Evolutionary conservation across 2,888 invertebrate genomes (phyloP).

Genomic region (Scaptomyza tumidula): DNA sequence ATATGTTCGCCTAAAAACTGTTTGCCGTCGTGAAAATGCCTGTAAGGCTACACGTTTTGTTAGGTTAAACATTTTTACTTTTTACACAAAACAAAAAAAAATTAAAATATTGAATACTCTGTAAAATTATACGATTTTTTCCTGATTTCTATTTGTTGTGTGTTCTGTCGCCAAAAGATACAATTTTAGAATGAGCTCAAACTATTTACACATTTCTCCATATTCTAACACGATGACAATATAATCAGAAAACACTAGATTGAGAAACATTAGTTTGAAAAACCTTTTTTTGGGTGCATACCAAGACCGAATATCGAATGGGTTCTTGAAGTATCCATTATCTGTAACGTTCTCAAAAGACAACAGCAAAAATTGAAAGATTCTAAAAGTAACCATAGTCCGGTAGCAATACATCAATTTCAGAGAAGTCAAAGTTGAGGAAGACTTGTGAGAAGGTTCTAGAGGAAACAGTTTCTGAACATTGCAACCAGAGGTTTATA

Average conservation of each 20-base stretch:
- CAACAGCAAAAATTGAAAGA: too few relatives aligned
- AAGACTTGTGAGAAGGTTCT: too few relatives aligned
- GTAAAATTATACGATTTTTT: slow-evolving; percentile 38
- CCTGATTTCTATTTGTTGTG: slow-evolving; percentile 55
- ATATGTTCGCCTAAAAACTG: slow-evolving; percentile 25
- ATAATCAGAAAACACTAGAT: slow-evolving; percentile 29
- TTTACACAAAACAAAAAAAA: slow-evolving; percentile 26
- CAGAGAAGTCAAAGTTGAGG: too few relatives aligned
- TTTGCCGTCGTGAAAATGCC: slow-evolving; percentile 2
- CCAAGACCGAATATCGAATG: too few relatives aligned
- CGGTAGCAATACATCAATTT: too few relatives aligned
- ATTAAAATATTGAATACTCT: slow-evolving; percentile 4
- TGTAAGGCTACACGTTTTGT: slow-evolving; percentile 38
- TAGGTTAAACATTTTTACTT: slow-evolving; percentile 56
- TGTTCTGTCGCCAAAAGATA: slow-evolving; percentile 64
- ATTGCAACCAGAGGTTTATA: too few relatives aligned
- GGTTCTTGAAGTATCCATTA: too few relatives aligned
- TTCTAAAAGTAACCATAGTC: too few relatives aligned
- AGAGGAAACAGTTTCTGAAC: too few relatives aligned
- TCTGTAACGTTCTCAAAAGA: too few relatives aligned
- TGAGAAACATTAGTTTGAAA: background rate
- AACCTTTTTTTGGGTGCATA: too few relatives aligned
- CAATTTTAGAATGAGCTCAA: slow-evolving; percentile 47
- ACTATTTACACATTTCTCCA: background rate
- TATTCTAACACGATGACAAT: background rate